Percentiles rank a stretch among this genome's conserved stretches.
phyloP scores from a whole-genome alignment of 1,140 invertebrate species.

The Tetramorium simillimum region DNA sequence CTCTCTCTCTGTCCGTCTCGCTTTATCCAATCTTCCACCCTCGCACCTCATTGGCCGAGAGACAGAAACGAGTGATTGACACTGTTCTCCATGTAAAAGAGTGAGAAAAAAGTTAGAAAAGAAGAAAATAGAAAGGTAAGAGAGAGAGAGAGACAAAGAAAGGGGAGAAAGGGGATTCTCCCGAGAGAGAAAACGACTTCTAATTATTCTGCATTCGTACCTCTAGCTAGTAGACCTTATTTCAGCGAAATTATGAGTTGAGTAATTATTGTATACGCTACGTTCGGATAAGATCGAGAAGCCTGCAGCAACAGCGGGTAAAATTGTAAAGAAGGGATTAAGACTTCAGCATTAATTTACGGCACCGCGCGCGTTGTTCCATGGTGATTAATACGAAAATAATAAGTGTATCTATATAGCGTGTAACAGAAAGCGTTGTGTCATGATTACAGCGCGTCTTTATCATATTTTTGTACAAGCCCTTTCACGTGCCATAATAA shows the following conservation, averaged over 20 bases:
- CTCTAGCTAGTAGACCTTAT: neutral
- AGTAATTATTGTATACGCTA: neutral
- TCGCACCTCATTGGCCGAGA: neutral
- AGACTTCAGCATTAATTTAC: conserved; percentile 1
- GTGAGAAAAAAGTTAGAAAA: conserved; percentile 47
- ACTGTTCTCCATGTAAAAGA: conserved; percentile 51
- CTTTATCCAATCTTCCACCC: neutral
- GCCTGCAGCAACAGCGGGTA: neutral
- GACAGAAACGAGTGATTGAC: conserved; percentile 40
- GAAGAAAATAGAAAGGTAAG: neutral
- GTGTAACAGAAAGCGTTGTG: neutral
- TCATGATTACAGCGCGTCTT: conserved; percentile 4
- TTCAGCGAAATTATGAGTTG: neutral
- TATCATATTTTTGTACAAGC: neutral
- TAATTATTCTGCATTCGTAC: conserved; percentile 14
- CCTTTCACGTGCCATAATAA: neutral
- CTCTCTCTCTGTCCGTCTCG: neutral
- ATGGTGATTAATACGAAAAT: conserved; percentile 18
- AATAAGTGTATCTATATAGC: neutral
- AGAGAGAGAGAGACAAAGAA: neutral
- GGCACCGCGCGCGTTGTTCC: neutral
- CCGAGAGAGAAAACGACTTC: neutral
- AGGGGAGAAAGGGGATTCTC: neutral
- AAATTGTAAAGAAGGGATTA: neutral
- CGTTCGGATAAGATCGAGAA: neutral